phyloP scores from a whole-genome alignment of 2,113 vertebrate genomes.

The Puntigrus tetrazona region DNA sequence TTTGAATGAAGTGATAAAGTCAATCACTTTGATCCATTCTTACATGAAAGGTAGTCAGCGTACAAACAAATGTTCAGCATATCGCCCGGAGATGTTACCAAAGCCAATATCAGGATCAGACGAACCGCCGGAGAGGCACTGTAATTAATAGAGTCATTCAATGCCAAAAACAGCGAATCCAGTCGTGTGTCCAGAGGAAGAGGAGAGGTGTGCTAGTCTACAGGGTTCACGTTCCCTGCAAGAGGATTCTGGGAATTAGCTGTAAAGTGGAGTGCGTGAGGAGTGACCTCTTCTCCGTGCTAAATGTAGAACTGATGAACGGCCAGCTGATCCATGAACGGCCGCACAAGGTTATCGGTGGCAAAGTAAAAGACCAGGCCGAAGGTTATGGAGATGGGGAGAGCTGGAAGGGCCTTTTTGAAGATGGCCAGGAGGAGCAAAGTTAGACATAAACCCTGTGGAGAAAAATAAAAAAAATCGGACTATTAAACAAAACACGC shows the following conservation, averaged over 20 bases:
- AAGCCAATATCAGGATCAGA: conserved; percentile 27
- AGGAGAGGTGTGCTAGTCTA: conserved; percentile 37
- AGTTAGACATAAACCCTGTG: conserved; percentile 95
- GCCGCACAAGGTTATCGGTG: conserved; percentile 94
- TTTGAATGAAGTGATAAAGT: background rate
- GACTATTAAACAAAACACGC: background rate
- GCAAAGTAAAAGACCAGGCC: conserved; percentile 99
- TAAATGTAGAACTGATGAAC: conserved; percentile 99
- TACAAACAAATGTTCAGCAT: conserved; percentile 12
- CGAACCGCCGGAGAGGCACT: conserved; percentile 35
- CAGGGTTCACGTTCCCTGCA: conserved; percentile 45
- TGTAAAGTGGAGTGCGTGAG: conserved; percentile 21
- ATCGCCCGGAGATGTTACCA: background rate
- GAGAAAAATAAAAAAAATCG: background rate
- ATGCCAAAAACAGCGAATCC: conserved; percentile 45
- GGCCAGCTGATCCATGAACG: conserved; percentile 96
- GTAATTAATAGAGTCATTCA: conserved; percentile 16
- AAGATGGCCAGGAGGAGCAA: conserved; percentile 97
- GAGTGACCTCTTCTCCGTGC: background rate
- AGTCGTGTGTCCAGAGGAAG: conserved; percentile 58
- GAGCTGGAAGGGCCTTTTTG: conserved; percentile 96
- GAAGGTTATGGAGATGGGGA: conserved; percentile 98
- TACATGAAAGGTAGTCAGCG: background rate
- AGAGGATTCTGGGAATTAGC: conserved; percentile 39
- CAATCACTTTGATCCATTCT: conserved; percentile 37